Evolutionary conservation across 1,140 invertebrate species (phyloP).

Genomic region (Neoseiulus cucumeris): DNA sequence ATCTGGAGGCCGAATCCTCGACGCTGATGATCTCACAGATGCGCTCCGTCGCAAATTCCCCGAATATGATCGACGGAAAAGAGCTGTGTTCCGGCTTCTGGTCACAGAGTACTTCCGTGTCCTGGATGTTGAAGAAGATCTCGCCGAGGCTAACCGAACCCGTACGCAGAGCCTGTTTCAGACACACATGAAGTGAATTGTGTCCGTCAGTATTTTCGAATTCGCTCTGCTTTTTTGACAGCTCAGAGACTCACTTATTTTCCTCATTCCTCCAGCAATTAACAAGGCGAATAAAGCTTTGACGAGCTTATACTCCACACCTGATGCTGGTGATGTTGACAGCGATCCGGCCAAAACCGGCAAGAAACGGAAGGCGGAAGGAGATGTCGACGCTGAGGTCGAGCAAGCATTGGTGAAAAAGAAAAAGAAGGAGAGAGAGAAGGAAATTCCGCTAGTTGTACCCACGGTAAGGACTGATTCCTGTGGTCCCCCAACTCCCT

Average conservation of each 20-base stretch:
- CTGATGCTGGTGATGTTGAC: not conserved
- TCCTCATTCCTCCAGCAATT: not conserved
- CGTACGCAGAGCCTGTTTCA: constrained; percentile 9
- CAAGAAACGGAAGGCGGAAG: not conserved
- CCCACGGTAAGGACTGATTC: not conserved
- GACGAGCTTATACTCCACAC: not conserved
- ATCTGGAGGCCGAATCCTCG: not conserved
- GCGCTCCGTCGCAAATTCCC: constrained; percentile 42
- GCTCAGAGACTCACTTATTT: not conserved
- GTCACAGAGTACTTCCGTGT: constrained; percentile 35
- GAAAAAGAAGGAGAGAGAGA: not conserved
- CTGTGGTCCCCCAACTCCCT: too few relatives aligned
- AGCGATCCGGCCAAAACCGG: not conserved
- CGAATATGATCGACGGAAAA: constrained; percentile 46
- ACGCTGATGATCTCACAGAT: constrained; percentile 13
- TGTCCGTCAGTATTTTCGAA: not conserved
- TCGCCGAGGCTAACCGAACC: not conserved
- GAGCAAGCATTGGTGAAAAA: not conserved
- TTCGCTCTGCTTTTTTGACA: constrained; percentile 1
- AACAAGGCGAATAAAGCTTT: not conserved
- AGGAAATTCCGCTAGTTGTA: not conserved
- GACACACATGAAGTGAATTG: constrained; percentile 2
- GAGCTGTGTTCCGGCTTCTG: constrained; percentile 39
- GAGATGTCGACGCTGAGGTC: not conserved
- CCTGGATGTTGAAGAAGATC: constrained; percentile 10